Evolutionary conservation across 2,113 vertebrate genomes (phyloP).

Genomic region (Stictonetta naevosa): DNA sequence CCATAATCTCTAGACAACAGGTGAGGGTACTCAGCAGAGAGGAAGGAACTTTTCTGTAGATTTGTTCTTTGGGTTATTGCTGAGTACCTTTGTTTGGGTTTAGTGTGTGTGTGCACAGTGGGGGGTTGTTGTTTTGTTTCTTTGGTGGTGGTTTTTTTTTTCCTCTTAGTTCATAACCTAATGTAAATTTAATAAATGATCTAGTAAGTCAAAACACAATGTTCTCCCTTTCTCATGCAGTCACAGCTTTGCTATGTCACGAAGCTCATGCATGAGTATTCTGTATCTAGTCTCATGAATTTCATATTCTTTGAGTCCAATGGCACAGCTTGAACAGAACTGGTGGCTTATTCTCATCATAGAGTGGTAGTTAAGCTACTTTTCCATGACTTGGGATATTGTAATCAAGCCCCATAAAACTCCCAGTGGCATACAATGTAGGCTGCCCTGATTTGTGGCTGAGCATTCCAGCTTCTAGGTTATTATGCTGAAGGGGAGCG

Average conservation of each 20-base stretch:
- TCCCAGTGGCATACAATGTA: constrained; percentile 38
- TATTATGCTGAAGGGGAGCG: constrained; percentile 34
- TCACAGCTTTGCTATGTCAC: constrained; percentile 53
- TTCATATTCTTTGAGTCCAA: constrained; percentile 63
- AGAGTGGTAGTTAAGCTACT: constrained; percentile 55
- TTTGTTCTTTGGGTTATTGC: background rate
- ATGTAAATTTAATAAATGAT: constrained; percentile 31
- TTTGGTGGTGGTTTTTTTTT: background rate
- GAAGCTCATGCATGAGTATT: constrained; percentile 18
- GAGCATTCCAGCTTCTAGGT: constrained; percentile 15
- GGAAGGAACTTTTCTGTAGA: background rate
- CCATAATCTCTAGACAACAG: background rate
- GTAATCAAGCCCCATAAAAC: constrained; percentile 69
- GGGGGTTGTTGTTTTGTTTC: background rate
- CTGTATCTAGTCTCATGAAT: constrained; percentile 71
- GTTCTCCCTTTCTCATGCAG: constrained; percentile 53
- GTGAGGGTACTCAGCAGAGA: background rate
- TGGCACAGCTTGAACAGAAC: constrained; percentile 68
- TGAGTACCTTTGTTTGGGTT: background rate
- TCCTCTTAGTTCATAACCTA: background rate
- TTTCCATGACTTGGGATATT: constrained; percentile 62
- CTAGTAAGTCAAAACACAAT: background rate
- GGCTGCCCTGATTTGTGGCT: constrained; percentile 44
- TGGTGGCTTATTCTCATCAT: constrained; percentile 69
- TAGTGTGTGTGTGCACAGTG: background rate